Percentiles rank a stretch among this genome's conserved stretches.
Conservation (phyloP, 2,797 vertebrate genomes). For the Periophthalmus magnuspinnatus region DNA sequence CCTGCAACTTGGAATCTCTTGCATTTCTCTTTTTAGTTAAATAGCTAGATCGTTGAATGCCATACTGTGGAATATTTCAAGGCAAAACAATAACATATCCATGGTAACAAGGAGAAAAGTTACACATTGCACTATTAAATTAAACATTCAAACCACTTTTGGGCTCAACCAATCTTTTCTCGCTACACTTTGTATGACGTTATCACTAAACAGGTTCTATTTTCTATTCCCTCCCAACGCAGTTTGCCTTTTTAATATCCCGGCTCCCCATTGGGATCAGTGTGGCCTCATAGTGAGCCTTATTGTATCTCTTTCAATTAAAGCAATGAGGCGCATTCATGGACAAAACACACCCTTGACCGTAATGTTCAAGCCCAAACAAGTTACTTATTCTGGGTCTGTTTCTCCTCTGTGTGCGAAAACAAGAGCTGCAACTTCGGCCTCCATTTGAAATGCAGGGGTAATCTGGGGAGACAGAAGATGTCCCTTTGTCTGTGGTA, state of each 20-base stretch:
- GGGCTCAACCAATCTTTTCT: background rate
- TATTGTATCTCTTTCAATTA: slow-evolving; percentile 38
- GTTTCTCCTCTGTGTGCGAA: slow-evolving; percentile 30
- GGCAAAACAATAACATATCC: background rate
- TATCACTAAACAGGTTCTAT: background rate
- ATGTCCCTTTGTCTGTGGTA: slow-evolving; percentile 51
- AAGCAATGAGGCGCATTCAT: slow-evolving; percentile 32
- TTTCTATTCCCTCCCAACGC: slow-evolving; percentile 7
- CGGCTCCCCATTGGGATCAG: slow-evolving; percentile 30
- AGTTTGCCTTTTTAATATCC: slow-evolving; percentile 20
- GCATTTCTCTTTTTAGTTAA: too few relatives aligned
- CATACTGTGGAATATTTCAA: too few relatives aligned
- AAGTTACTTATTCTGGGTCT: slow-evolving; percentile 17
- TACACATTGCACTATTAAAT: background rate
- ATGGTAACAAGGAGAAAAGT: background rate
- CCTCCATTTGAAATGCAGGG: slow-evolving; percentile 20
- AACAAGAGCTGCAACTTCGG: slow-evolving; percentile 41
- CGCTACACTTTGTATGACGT: slow-evolving; percentile 10
- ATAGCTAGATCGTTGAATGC: too few relatives aligned
- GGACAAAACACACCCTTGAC: slow-evolving; percentile 28
- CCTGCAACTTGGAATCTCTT: too few relatives aligned
- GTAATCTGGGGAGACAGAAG: slow-evolving; percentile 31
- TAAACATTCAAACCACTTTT: background rate
- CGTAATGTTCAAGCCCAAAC: slow-evolving; percentile 37
- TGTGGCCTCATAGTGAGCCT: slow-evolving; percentile 34